A percentile compares a stretch with the other conserved stretches of the same genome.
These are phyloP conservation scores for Aromia moschata DNA, from an alignment of 2,888 invertebrate genomes.

Conservation along the genomic window DNA sequence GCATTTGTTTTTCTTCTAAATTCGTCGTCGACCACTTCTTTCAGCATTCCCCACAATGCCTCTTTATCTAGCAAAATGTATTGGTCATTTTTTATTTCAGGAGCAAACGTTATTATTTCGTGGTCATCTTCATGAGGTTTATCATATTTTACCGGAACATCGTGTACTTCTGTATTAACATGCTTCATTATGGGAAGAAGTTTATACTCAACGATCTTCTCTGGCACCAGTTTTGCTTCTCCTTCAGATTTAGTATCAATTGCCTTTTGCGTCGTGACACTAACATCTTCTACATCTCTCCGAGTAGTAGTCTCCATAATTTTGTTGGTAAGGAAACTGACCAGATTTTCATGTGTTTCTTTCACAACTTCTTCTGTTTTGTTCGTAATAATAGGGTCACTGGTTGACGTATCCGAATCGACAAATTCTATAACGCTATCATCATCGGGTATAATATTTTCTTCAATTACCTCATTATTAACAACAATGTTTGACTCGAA, in stretches of 20 bases:
- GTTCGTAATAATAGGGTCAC: constrained; percentile 4
- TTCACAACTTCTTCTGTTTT: background rate
- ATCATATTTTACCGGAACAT: constrained; percentile 36
- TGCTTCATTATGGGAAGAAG: constrained; percentile 40
- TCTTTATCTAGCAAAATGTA: constrained; percentile 70
- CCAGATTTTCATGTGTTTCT: background rate
- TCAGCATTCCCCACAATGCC: constrained; percentile 70
- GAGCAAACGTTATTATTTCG: constrained; percentile 47
- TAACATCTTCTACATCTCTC: background rate
- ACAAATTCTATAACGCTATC: constrained; percentile 28
- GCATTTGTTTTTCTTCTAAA: constrained; percentile 40
- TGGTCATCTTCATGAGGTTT: constrained; percentile 38
- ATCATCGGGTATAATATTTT: constrained; percentile 39
- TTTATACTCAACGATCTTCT: background rate
- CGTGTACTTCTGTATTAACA: constrained; percentile 51
- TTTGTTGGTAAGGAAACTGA: background rate
- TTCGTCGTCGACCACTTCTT: constrained; percentile 64
- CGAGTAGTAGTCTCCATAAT: background rate
- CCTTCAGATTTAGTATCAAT: background rate
- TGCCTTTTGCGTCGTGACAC: background rate
- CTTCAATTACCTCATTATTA: constrained; percentile 29
- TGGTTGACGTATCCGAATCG: constrained; percentile 22
- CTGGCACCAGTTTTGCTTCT: background rate
- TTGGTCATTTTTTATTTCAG: constrained; percentile 63
- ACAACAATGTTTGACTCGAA: constrained; percentile 8